phyloP scores from a whole-genome alignment of 2,113 vertebrate species.

The Indri indri region DNA sequence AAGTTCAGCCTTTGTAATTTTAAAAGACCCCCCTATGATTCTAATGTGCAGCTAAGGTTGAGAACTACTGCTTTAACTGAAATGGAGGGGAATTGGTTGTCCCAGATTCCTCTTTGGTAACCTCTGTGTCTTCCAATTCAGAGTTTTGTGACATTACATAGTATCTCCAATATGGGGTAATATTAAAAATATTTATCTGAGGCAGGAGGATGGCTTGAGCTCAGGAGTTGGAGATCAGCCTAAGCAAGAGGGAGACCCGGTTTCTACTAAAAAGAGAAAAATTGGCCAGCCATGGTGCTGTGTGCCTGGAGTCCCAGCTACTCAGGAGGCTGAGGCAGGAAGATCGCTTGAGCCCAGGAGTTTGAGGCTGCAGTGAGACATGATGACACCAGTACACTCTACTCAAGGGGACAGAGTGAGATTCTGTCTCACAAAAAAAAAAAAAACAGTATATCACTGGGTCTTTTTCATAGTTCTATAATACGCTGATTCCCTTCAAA shows the following conservation, averaged over 20 bases:
- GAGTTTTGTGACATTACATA: background rate
- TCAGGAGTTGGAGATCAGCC: too few relatives aligned
- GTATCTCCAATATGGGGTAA: background rate
- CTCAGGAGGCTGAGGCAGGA: too few relatives aligned
- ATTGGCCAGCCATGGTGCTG: too few relatives aligned
- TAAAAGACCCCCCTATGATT: background rate
- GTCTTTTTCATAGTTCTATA: background rate
- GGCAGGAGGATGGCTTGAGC: too few relatives aligned
- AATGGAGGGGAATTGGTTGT: background rate
- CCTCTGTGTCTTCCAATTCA: background rate
- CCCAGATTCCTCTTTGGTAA: background rate
- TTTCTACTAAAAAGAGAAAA: too few relatives aligned
- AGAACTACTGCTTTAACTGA: background rate
- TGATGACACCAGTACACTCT: too few relatives aligned
- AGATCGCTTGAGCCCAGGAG: too few relatives aligned
- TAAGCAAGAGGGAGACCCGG: too few relatives aligned
- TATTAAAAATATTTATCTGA: background rate
- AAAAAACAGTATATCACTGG: background rate
- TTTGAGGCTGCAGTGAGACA: too few relatives aligned
- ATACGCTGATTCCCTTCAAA: background rate
- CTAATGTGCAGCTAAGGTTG: background rate
- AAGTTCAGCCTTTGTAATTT: background rate
- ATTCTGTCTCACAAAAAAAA: background rate
- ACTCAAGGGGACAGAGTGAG: too few relatives aligned
- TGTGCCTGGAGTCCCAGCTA: too few relatives aligned